Percentiles rank a stretch among this genome's conserved stretches.
These are phyloP conservation scores for Nomada goodeniana DNA, from an alignment of 2,888 invertebrate genomes.

Conservation along the genomic window DNA sequence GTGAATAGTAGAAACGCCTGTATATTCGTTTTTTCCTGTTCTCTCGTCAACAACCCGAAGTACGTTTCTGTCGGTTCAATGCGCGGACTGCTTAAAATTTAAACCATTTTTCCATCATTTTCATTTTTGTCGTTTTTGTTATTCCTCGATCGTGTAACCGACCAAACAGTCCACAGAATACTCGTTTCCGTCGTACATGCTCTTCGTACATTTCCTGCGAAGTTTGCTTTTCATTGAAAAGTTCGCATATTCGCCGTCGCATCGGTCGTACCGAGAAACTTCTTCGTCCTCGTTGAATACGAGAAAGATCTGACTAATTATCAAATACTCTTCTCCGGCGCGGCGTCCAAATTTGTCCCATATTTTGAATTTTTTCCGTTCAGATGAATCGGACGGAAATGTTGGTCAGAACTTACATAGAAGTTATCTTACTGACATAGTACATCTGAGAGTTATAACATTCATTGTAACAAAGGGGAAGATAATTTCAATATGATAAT, in stretches of 20 bases:
- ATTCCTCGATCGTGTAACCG: neutral
- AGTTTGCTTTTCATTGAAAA: conserved; percentile 2
- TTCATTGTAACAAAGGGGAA: neutral
- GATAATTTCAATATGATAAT: conserved; percentile 33
- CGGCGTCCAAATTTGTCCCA: too few relatives aligned
- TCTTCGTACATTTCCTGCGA: neutral
- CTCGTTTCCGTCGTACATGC: neutral
- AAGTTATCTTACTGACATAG: too few relatives aligned
- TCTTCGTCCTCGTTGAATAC: conserved; percentile 12
- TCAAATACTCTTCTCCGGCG: neutral
- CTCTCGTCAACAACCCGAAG: neutral
- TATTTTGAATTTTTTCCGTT: too few relatives aligned
- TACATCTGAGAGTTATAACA: too few relatives aligned
- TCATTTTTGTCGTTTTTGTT: neutral
- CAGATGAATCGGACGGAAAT: neutral
- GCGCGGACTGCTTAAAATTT: neutral
- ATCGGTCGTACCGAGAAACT: neutral
- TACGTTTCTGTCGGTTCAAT: neutral
- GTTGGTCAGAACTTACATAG: too few relatives aligned
- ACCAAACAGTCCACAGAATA: conserved; percentile 6
- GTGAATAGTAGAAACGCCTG: neutral
- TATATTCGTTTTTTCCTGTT: neutral
- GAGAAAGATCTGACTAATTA: neutral
- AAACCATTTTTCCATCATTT: neutral
- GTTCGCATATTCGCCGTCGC: conserved; percentile 1